phyloP scores from a whole-genome alignment of 2,888 invertebrate genomes.

The Coenonympha arcania region DNA sequence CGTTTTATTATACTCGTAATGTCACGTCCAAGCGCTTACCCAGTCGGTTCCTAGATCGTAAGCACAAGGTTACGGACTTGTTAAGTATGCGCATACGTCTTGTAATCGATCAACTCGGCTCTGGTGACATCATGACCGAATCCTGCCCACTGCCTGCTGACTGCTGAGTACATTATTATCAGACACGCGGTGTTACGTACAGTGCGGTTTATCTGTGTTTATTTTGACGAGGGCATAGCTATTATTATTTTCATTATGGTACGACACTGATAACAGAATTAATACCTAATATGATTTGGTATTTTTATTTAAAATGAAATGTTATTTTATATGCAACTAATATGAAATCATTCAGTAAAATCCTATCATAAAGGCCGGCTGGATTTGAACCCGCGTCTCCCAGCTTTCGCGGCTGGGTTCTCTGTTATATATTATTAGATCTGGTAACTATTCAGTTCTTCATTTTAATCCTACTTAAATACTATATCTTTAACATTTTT shows the following conservation, averaged over 20 bases:
- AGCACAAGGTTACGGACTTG: conserved; percentile 36
- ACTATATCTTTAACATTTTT: too few species aligned
- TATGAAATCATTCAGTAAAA: too few species aligned
- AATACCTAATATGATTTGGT: neutral
- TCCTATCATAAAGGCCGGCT: too few species aligned
- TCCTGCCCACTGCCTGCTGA: neutral
- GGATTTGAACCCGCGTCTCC: too few species aligned
- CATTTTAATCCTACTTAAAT: too few species aligned
- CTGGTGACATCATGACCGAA: conserved; percentile 34
- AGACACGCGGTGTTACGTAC: neutral
- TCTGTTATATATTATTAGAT: too few species aligned
- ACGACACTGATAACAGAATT: too few species aligned
- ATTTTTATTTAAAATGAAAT: too few species aligned
- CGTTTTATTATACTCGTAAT: conserved; percentile 16
- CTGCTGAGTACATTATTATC: neutral
- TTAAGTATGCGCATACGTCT: conserved; percentile 33
- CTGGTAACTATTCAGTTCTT: too few species aligned
- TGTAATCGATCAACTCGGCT: conserved; percentile 32
- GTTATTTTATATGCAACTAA: too few species aligned
- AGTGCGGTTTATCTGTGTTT: conserved; percentile 5
- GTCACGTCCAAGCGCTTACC: conserved; percentile 20
- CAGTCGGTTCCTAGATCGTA: conserved; percentile 28
- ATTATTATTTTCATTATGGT: too few species aligned
- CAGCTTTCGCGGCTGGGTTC: too few species aligned
- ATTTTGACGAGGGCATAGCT: conserved; percentile 6